Evolutionary conservation across 2,797 vertebrate genomes (phyloP).

Genomic region (Ctenosaura bakeri): DNA sequence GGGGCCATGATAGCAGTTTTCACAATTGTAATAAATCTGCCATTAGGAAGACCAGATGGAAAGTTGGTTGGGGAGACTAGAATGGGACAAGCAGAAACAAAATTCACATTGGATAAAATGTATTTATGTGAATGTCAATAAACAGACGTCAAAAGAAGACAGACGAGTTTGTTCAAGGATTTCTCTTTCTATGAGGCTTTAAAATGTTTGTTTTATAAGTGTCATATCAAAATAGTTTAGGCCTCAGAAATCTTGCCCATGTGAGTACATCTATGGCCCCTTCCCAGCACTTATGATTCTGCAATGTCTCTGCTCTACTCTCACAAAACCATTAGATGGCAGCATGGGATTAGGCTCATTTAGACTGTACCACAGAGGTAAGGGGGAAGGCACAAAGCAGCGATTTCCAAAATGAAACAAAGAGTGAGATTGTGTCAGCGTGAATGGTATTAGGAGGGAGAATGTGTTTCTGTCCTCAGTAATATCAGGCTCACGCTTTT

Average conservation of each 20-base stretch:
- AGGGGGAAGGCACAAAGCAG: background rate
- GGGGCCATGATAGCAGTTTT: background rate
- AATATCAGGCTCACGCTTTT: background rate
- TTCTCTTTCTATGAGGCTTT: background rate
- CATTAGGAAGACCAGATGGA: background rate
- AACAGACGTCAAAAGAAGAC: background rate
- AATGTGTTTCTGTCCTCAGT: conserved; percentile 23
- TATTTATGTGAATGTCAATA: background rate
- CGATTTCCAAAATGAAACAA: conserved; percentile 17
- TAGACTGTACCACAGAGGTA: conserved; percentile 7
- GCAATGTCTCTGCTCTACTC: conserved; percentile 22
- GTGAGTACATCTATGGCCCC: fast-evolving
- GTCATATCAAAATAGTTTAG: background rate
- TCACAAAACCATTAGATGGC: conserved; percentile 67
- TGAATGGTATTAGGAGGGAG: conserved; percentile 30
- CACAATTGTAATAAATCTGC: background rate
- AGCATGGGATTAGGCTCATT: conserved; percentile 53
- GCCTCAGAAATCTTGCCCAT: background rate
- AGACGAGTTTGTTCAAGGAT: background rate
- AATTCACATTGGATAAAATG: background rate
- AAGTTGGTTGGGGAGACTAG: no score
- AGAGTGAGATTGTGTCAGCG: background rate
- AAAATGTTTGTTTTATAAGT: background rate
- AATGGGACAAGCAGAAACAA: background rate
- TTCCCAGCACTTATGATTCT: conserved; percentile 5